phyloP scores from a whole-genome alignment of 1,140 invertebrate genomes.

The Cryptotermes secundus region DNA sequence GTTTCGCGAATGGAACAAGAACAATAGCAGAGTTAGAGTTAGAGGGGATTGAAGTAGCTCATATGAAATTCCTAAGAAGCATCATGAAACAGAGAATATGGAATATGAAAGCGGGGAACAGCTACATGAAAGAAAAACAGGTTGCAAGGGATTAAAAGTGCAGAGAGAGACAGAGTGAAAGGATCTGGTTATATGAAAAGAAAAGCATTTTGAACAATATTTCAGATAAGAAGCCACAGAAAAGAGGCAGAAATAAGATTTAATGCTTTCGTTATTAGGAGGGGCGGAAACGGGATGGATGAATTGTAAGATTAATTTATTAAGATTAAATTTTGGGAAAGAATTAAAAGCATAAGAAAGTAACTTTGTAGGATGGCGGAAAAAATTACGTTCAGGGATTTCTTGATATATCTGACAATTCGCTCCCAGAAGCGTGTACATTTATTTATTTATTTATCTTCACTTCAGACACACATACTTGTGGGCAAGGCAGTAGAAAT shows the following conservation, averaged over 20 bases:
- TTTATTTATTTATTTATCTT: too few relatives aligned
- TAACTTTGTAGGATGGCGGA: too few relatives aligned
- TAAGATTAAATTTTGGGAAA: too few relatives aligned
- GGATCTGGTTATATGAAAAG: background rate
- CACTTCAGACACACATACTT: too few relatives aligned
- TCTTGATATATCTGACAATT: too few relatives aligned
- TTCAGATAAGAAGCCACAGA: background rate
- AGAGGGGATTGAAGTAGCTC: background rate
- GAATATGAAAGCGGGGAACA: background rate
- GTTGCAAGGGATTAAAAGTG: background rate
- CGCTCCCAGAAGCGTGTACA: too few relatives aligned
- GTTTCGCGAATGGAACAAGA: background rate
- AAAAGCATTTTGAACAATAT: background rate
- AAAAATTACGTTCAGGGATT: too few relatives aligned
- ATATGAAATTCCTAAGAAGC: slow-evolving; percentile 18
- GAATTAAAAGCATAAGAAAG: too few relatives aligned
- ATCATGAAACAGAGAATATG: background rate
- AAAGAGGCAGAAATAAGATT: background rate
- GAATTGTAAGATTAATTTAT: too few relatives aligned
- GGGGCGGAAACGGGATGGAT: too few relatives aligned
- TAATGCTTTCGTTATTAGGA: too few relatives aligned
- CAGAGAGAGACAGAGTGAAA: background rate
- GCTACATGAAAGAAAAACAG: background rate
- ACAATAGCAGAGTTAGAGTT: background rate
- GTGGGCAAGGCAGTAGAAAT: too few relatives aligned